phyloP scores from a whole-genome alignment of 2,113 vertebrate species.

The Mystacornis crossleyi region DNA sequence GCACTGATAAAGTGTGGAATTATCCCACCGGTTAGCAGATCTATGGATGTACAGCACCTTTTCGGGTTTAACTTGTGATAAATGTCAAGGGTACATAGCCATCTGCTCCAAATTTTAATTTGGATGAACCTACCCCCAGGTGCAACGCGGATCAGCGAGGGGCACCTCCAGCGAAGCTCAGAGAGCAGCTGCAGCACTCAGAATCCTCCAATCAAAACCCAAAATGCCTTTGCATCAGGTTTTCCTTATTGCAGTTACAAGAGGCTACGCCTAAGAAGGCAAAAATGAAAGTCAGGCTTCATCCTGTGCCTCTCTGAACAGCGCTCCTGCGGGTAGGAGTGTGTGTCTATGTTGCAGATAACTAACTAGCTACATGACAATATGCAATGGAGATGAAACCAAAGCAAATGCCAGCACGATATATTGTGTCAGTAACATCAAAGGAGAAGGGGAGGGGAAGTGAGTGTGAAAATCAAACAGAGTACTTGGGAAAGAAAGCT shows the following conservation, averaged over 20 bases:
- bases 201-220: background rate
- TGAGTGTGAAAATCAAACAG: slow-evolving; percentile 59
- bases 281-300: background rate
- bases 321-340: background rate
- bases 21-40: background rate
- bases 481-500: slow-evolving; percentile 51
- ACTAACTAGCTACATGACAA: slow-evolving; percentile 53
- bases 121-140: background rate
- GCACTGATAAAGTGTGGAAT: background rate
- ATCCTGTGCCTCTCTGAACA: background rate
- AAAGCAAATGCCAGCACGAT: slow-evolving; percentile 49
- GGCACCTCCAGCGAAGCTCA: background rate
- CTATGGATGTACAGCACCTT: accelerated
- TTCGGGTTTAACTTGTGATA: background rate
- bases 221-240: background rate
- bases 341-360: slow-evolving; percentile 25
- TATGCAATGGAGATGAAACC: slow-evolving; percentile 51
- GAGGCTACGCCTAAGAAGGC: background rate
- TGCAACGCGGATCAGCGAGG: background rate
- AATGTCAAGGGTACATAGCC: background rate
- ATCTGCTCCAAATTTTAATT: background rate
- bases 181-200: background rate
- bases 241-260: background rate
- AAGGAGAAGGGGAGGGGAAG: slow-evolving; percentile 52
- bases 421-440: slow-evolving; percentile 51